Evolutionary conservation across 2,113 vertebrate species (phyloP), one percentile per base, ranked within the genome.

Genomic region (Alectura lathami): DNA sequence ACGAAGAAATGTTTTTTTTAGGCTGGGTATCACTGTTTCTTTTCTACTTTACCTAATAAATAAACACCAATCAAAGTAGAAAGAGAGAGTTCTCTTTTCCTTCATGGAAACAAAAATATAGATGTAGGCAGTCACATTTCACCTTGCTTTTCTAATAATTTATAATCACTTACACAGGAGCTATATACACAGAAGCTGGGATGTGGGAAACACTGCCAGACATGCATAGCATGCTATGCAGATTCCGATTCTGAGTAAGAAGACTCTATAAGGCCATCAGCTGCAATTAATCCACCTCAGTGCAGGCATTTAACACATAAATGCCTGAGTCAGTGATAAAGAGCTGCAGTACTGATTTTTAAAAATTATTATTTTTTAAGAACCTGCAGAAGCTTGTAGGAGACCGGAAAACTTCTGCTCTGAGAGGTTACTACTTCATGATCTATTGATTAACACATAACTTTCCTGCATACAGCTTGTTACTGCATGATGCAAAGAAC

Each of bases 231-330:
- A 82, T 36, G 30, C 20, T n/a, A 32, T 8, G 27, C 13, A 79
- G 21, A 53, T 36, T 42, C 30, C 48, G 4, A 17, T 40, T 0
- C 0, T 48, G 56, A 20, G 18, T 48, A 56, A 77, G 32, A 80
- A 64, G 22, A 32, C 45, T 59, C 3, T 24, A 48, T 6, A 79
- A 15, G 13, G 8, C 26, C 23, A 9, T 1, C 50, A 42, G n/a
- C 40, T 53, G n/a, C 24, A 78, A 57, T 12, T 70, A 62, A 43
- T 48, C 5, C 13, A 30, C 12, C 17, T 66, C 50, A 40, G 18
- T 43, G 26, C 11, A 69, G 29, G 22, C 5, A 54, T 62, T 81
- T 87, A 38, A 48, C 6, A 21, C 8, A 2, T 6, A 36, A 81
- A 53, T 23, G 66, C 7, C 38, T 36, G 30, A 45, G 12, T 18